phyloP scores from a whole-genome alignment of 2,888 invertebrate genomes.

The Cerastis leucographa region DNA sequence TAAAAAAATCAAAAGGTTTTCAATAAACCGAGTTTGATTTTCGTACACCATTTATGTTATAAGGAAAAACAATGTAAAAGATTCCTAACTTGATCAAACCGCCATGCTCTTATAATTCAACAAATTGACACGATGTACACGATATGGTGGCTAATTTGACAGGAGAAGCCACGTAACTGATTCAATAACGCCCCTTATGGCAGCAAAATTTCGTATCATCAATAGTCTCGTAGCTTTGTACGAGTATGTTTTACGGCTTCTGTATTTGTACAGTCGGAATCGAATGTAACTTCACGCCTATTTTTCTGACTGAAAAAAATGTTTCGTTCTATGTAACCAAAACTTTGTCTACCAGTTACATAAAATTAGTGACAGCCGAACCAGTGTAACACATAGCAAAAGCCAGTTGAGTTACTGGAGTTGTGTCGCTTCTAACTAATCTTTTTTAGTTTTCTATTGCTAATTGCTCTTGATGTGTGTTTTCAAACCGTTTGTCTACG shows the following conservation, averaged over 20 bases:
- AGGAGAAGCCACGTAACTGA: constrained; percentile 37
- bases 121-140: constrained; percentile 18
- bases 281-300: background rate
- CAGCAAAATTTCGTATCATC: constrained; percentile 17
- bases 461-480: too few relatives aligned
- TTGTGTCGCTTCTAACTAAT: too few relatives aligned
- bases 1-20: too few relatives aligned
- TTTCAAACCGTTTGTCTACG: too few relatives aligned
- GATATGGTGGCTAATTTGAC: constrained; percentile 31
- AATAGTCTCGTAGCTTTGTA: background rate
- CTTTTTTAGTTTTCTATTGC: too few relatives aligned
- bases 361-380: too few relatives aligned
- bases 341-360: too few relatives aligned
- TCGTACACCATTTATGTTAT: background rate
- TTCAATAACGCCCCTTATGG: constrained; percentile 35
- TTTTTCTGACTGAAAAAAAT: too few relatives aligned
- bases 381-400: too few relatives aligned
- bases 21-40: too few relatives aligned
- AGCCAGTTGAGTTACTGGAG: too few relatives aligned
- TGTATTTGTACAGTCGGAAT: background rate
- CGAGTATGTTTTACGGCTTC: constrained; percentile 7
- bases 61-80: background rate
- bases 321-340: too few relatives aligned
- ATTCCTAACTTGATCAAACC: constrained; percentile 7
- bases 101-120: constrained; percentile 23